Evolutionary conservation across 2,888 invertebrate genomes (phyloP), one percentile per base, ranked within the genome.

Genomic region (Synanthedon andrenaeformis): DNA sequence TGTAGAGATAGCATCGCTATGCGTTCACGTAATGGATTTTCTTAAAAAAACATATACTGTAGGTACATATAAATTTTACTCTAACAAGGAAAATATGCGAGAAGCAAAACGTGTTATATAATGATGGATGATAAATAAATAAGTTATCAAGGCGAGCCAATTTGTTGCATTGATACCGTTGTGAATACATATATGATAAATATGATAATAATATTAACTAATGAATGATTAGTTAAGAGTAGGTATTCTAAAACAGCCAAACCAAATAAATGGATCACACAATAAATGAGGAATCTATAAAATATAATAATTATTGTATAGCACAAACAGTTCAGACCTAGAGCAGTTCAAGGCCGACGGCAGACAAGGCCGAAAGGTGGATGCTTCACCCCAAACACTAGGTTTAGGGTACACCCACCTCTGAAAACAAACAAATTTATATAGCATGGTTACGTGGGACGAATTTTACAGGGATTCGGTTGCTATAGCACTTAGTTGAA

Each of bases 311-410:
- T 13, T 23, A 23, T 23, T 45, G 45, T 45, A 45, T 35, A 45
- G 14, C 14, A 14, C 14, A 45, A 13, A 45, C 11, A 45, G 45
- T 45, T 45, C 45, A 45, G 45, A 45, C 45, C 45, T 45, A n/a
- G 45, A 75, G 71, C 74, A 64, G 69, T 71, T 35, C 35, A 35
- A 35, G 35, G 69, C 67, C 69, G 69, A 61, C 62, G 63, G 71
- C 68, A 61, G 71, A 65, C 73, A 75, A 74, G 63, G 68, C 59
- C 68, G 49, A 12, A 65, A 65, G 65, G 69, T 67, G 70, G 68
- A 62, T 58, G 64, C 64, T 71, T 69, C 72, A 71, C 72, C 74
- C 72, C 69, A 72, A 69, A 66, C 69, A 70, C 60, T 63, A 52
- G 45, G 42, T 19, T 72, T 68, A 74, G 72, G 70, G 70, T 69